Percentiles rank a stretch among this genome's conserved stretches.
These are phyloP conservation scores for Lasioglossum baleicum DNA, from an alignment of 1,140 invertebrate species.

Conservation along the genomic window DNA sequence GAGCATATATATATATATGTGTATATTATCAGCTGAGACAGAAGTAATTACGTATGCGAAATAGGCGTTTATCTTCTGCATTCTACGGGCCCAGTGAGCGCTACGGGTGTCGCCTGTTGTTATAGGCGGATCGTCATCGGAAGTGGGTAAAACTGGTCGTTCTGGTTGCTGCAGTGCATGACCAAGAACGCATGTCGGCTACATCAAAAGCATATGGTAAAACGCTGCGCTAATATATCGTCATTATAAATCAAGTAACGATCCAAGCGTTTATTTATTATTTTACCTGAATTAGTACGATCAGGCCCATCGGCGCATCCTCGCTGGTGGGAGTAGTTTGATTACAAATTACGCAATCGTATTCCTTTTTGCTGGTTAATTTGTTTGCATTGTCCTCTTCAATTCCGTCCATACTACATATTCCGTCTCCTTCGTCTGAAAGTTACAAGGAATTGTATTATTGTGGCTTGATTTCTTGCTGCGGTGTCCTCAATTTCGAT, in stretches of 20 bases:
- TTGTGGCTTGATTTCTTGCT: no score
- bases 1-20: no score
- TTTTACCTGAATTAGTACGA: constrained; percentile 93
- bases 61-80: constrained; percentile 86
- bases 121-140: constrained; percentile 82
- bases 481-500: not conserved
- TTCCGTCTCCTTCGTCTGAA: constrained; percentile 77
- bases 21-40: not conserved
- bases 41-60: constrained; percentile 85
- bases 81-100: constrained; percentile 84
- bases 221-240: not conserved
- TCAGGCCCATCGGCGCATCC: constrained; percentile 93
- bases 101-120: constrained; percentile 82
- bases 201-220: constrained; percentile 56
- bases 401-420: constrained; percentile 85
- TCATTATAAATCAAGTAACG: not conserved
- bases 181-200: constrained; percentile 90
- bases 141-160: constrained; percentile 83
- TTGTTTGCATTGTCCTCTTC: constrained; percentile 81
- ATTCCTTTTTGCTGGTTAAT: constrained; percentile 86
- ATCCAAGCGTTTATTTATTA: constrained; percentile 54
- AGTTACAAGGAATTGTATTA: not conserved
- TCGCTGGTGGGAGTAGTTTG: constrained; percentile 91
- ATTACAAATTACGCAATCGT: constrained; percentile 98
- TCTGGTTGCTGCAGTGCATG: constrained; percentile 85